phyloP scores from a whole-genome alignment of 2,888 invertebrate species.

The Epirrita christyi region DNA sequence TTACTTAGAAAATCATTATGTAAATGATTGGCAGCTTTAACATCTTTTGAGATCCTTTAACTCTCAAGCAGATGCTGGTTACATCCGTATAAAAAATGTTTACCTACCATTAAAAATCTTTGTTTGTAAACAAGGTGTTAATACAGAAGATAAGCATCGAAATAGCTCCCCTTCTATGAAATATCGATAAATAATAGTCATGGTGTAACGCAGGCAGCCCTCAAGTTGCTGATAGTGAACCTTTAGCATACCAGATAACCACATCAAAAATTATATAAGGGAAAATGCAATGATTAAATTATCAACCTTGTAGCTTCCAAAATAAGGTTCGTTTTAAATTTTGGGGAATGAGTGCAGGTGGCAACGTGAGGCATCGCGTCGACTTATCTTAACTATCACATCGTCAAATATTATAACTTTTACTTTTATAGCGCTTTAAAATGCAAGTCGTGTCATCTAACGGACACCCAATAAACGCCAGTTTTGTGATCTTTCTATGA shows the following conservation, averaged over 20 bases:
- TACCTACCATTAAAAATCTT: conserved; percentile 59
- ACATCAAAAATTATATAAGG: conserved; percentile 65
- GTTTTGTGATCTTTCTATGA: conserved; percentile 44
- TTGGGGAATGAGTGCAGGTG: conserved; percentile 71
- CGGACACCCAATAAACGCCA: conserved; percentile 53
- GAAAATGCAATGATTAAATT: background rate
- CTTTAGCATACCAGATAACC: conserved; percentile 76
- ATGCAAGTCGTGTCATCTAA: conserved; percentile 72
- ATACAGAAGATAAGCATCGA: conserved; percentile 72
- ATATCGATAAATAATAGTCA: conserved; percentile 82
- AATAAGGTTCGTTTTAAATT: conserved; percentile 42
- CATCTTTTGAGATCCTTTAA: conserved; percentile 53
- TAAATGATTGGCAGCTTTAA: conserved; percentile 55
- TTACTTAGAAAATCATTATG: conserved; percentile 36
- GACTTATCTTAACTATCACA: conserved; percentile 75
- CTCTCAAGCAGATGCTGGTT: conserved; percentile 66
- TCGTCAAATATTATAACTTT: conserved; percentile 78
- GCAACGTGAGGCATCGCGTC: conserved; percentile 63
- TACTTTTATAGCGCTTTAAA: conserved; percentile 78
- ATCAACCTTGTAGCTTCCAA: conserved; percentile 16
- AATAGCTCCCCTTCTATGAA: conserved; percentile 73
- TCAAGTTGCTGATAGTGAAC: conserved; percentile 39
- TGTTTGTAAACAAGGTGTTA: conserved; percentile 82
- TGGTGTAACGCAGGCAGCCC: conserved; percentile 78
- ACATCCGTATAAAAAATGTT: conserved; percentile 48